phyloP scores from a whole-genome alignment of 2,888 invertebrate species.

The Neelides folsomi region DNA sequence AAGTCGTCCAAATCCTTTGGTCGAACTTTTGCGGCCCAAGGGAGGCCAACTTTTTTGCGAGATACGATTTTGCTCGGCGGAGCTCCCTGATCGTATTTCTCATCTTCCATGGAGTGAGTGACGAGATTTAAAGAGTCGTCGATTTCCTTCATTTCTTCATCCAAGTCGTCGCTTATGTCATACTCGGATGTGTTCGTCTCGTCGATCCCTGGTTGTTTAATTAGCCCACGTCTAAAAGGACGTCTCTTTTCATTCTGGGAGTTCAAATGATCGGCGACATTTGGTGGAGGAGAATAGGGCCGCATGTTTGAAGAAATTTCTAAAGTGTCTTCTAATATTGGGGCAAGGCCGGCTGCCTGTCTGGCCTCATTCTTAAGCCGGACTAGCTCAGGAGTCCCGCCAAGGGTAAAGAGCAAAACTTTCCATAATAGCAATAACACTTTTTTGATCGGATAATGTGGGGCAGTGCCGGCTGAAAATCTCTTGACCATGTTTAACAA shows the following conservation, averaged over 20 bases:
- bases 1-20: conserved; percentile 87
- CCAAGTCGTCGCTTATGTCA: conserved; percentile 46
- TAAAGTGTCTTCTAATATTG: conserved; percentile 79
- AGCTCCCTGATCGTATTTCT: too few species aligned
- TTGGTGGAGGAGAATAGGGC: conserved; percentile 86
- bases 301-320: conserved; percentile 88
- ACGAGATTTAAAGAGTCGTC: conserved; percentile 32
- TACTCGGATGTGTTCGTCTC: conserved; percentile 65
- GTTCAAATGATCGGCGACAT: conserved; percentile 76
- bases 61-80: too few species aligned
- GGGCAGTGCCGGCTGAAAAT: conserved; percentile 87
- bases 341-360: conserved; percentile 54
- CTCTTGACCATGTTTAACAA: conserved; percentile 90
- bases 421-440: conserved; percentile 92
- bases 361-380: conserved; percentile 51
- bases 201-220: conserved; percentile 84
- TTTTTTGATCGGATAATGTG: conserved; percentile 98
- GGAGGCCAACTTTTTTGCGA: conserved; percentile 47
- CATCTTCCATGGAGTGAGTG: too few species aligned
- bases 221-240: conserved; percentile 60
- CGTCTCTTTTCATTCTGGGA: conserved; percentile 65
- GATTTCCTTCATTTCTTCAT: conserved; percentile 39
- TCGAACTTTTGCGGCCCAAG: conserved; percentile 92
- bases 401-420: conserved; percentile 75
- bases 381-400: conserved; percentile 73